A percentile compares a stretch with the other conserved stretches of the same genome.
Evolutionary conservation across 2,113 vertebrate genomes (phyloP).

Genomic region (Tupaia chinensis): DNA sequence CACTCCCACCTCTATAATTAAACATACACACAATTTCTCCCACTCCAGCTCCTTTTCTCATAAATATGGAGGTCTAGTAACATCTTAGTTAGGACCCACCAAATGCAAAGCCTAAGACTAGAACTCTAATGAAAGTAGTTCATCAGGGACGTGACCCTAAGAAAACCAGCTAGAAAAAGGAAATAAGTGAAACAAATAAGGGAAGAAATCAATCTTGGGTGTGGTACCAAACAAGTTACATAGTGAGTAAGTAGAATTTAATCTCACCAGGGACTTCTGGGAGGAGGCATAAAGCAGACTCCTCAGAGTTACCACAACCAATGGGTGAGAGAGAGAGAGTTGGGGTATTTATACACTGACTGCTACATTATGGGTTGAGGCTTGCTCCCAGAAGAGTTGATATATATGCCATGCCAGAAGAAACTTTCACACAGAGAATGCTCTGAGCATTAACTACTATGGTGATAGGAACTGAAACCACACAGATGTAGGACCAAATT

Average conservation of each 20-base stretch:
- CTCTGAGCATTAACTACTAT: background rate
- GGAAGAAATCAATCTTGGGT: background rate
- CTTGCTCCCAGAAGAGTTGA: background rate
- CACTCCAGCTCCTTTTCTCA: background rate
- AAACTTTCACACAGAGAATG: background rate
- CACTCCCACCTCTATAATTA: too few relatives aligned
- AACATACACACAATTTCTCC: too few relatives aligned
- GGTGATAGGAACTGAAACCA: background rate
- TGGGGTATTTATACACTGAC: background rate
- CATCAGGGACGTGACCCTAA: background rate
- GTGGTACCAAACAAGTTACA: background rate
- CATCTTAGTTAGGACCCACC: background rate
- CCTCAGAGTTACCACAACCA: background rate
- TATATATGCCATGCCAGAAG: too few relatives aligned
- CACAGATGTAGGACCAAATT: background rate
- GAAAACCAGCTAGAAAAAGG: background rate
- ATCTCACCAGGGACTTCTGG: background rate
- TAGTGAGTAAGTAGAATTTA: background rate
- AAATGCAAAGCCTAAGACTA: background rate
- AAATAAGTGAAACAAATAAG: background rate
- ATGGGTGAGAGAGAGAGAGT: fast-evolving
- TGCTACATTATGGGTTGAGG: background rate
- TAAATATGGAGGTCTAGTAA: background rate
- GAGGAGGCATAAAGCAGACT: fast-evolving
- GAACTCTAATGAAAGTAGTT: background rate